Base-by-base conservation (phyloP, 2,797 vertebrate genomes). In the Falco berigora region DNA sequence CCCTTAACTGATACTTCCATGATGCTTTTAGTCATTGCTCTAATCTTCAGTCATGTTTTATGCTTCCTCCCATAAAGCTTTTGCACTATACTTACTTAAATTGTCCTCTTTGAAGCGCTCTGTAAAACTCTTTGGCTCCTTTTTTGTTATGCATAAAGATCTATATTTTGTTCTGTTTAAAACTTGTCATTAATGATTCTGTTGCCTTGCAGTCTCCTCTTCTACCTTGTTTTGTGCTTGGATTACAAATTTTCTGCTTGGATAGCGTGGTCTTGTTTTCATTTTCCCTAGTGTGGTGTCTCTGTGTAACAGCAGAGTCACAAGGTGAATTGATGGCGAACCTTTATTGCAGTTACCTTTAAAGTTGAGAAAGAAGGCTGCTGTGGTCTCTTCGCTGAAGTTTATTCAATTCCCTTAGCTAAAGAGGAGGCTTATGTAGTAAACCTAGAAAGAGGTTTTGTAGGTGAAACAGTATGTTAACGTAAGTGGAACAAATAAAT, bases 201-300 rank as follows among this genome's bases (percentile, higher is more conserved):
- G 1, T 85, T 81, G 15, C 18, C 12, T 90, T 86, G n/a, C 7
- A 27, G 14, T 40, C 2, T 1, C 69, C 32, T 77, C 56, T 86
- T 62, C 20, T 83, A 1, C 8, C 11, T 67, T 63, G 13, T 67
- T 74, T 61, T 81, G n/a, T 63, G 52, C 24, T 66, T 73, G n/a
- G 36, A 52, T 74, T 79, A 55, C 40, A 56, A 1, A 46, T 63
- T 58, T 67, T 77, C 24, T 80, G 50, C 10, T 78, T 38, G 40
- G 50, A 12, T 13, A 24, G 6, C 9, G 0, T 27, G 14, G 25
- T 72, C 34, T 72, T 78, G 32, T 36, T 86, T 64, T 81, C 3
- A 2, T 59, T 87, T 83, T 63, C 32, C 23, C 13, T 89, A 2
- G 16, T 0, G 0, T 55, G 25, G 11, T 23, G 10, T 77, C 76